Percentiles rank a stretch among this genome's conserved stretches.
Conservation (phyloP, 2,888 invertebrate species). For the Melanophora roralis region DNA sequence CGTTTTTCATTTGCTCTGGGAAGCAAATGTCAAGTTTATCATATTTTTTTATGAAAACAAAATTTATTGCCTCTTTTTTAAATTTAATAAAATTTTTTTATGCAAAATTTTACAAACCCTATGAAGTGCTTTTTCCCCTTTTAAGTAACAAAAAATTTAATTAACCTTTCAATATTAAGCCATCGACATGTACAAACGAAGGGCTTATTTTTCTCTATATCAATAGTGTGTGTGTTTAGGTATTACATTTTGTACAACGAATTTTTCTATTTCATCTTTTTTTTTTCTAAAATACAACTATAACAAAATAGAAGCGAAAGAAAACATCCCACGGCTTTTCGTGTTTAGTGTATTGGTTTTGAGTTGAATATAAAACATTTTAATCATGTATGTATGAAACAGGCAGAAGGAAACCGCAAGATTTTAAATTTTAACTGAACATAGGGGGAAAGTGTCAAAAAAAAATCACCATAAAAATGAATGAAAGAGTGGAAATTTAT, state of each 20-base stretch:
- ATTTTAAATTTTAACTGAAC: conserved; percentile 6
- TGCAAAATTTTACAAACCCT: too few relatives aligned
- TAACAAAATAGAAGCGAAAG: background rate
- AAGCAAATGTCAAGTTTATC: too few relatives aligned
- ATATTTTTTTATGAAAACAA: too few relatives aligned
- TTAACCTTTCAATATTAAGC: too few relatives aligned
- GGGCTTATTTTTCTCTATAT: conserved; percentile 3
- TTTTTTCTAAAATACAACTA: background rate
- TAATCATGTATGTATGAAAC: conserved; percentile 13
- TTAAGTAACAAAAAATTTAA: background rate
- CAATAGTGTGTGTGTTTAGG: background rate
- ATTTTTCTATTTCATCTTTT: conserved; percentile 10
- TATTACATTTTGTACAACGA: conserved; percentile 7
- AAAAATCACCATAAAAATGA: conserved; percentile 15
- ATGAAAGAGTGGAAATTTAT: conserved; percentile 22
- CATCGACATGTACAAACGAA: background rate
- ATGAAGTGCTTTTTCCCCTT: too few relatives aligned
- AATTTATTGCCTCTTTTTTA: too few relatives aligned
- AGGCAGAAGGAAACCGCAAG: conserved; percentile 35
- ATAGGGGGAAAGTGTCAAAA: background rate
- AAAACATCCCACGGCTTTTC: conserved; percentile 21
- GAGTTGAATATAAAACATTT: conserved; percentile 27
- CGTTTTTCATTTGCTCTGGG: too few relatives aligned
- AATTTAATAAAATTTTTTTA: too few relatives aligned
- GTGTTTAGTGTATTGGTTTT: conserved; percentile 4